Evolutionary conservation across 1,140 invertebrate species (phyloP).

Genomic region (Cydia pomonella): DNA sequence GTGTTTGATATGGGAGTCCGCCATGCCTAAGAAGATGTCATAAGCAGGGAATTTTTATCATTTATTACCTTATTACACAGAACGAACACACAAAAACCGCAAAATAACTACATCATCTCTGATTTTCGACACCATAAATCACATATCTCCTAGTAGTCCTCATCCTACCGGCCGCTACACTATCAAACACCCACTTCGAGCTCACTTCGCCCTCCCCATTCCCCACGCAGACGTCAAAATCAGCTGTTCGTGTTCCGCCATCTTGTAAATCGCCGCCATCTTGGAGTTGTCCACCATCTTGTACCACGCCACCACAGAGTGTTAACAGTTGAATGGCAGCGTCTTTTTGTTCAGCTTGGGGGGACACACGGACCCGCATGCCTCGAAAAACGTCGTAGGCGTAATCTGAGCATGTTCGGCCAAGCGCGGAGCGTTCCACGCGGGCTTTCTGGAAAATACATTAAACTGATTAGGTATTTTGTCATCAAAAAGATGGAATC

Average conservation of each 20-base stretch:
- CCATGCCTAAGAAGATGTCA: slow-evolving; percentile 60
- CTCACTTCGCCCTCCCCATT: slow-evolving; percentile 47
- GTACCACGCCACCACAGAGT: slow-evolving; percentile 58
- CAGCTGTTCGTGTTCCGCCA: slow-evolving; percentile 36
- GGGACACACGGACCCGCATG: slow-evolving; percentile 48
- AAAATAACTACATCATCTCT: not conserved
- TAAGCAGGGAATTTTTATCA: not conserved
- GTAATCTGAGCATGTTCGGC: slow-evolving; percentile 52
- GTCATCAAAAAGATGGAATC: not conserved
- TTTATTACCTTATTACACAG: not conserved
- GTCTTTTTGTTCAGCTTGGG: slow-evolving; percentile 49
- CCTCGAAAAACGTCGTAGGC: slow-evolving; percentile 63
- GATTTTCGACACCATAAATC: slow-evolving; percentile 13
- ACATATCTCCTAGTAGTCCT: slow-evolving; percentile 61
- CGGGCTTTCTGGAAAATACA: slow-evolving; percentile 65
- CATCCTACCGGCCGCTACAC: slow-evolving; percentile 60
- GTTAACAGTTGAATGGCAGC: slow-evolving; percentile 53
- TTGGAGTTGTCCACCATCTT: slow-evolving; percentile 38
- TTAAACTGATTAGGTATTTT: not conserved
- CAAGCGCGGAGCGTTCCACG: slow-evolving; percentile 55
- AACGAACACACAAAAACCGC: not conserved
- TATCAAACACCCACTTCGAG: slow-evolving; percentile 72
- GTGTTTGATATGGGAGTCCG: slow-evolving; percentile 50
- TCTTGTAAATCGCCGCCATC: slow-evolving; percentile 42
- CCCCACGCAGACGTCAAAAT: slow-evolving; percentile 55